These are phyloP conservation scores for Euleptes europaea DNA, from an alignment of 2,113 vertebrate genomes.

Conservation along the genomic window DNA sequence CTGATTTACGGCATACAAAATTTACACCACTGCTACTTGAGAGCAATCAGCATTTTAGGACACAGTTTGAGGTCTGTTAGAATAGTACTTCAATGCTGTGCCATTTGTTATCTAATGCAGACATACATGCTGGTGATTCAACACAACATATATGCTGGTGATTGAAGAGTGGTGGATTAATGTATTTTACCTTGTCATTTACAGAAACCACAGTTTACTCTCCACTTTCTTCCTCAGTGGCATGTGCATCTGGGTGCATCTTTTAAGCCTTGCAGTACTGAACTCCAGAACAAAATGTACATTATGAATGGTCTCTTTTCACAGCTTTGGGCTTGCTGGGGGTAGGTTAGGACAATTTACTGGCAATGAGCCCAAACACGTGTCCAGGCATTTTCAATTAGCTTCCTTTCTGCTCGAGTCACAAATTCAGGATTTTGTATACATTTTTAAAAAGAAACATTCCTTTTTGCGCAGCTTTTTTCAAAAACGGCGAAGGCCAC, in stretches of 20 bases:
- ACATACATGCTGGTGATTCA: background rate
- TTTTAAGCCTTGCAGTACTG: background rate
- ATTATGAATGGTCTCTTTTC: background rate
- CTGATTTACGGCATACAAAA: background rate
- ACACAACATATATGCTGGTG: too few relatives aligned
- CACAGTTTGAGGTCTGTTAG: too few relatives aligned
- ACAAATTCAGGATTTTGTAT: background rate
- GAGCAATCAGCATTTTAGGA: background rate
- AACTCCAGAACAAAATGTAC: slow-evolving; percentile 9
- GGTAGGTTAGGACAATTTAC: background rate
- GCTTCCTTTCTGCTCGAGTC: background rate
- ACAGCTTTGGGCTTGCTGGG: background rate
- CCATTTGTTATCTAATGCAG: background rate
- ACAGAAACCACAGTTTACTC: background rate
- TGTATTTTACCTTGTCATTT: background rate
- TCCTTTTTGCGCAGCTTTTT: slow-evolving; percentile 30
- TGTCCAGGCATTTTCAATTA: background rate
- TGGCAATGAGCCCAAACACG: background rate
- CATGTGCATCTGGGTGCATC: background rate
- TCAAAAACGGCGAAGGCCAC: slow-evolving; percentile 36
- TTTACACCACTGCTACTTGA: background rate
- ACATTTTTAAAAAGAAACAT: slow-evolving; percentile 27
- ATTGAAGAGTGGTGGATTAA: background rate
- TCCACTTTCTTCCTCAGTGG: background rate
- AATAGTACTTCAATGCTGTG: background rate